Percentiles rank a stretch among this genome's conserved stretches.
Conservation (phyloP, 1,140 invertebrate genomes). For the Hormaphis cornu region DNA sequence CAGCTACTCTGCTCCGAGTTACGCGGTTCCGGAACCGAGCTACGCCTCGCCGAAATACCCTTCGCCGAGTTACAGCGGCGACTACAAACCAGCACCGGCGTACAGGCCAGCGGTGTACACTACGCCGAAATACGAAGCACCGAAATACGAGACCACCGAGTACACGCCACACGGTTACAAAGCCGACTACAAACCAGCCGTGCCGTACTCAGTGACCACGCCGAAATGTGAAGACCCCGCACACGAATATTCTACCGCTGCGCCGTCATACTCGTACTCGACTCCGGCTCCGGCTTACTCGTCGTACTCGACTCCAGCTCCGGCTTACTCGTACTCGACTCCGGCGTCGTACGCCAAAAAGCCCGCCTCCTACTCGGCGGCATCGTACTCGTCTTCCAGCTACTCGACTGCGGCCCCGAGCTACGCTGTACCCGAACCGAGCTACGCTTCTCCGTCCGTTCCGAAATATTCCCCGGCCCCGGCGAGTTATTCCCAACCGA, state of each 20-base stretch:
- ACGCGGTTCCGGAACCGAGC: slow-evolving; percentile 1
- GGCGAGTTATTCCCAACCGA: slow-evolving; percentile 1
- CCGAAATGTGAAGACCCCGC: slow-evolving; percentile 11
- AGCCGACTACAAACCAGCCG: slow-evolving; percentile 5
- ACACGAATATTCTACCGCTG: slow-evolving; percentile 3
- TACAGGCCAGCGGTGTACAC: slow-evolving; percentile 8
- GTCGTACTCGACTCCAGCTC: not conserved
- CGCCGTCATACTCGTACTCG: not conserved
- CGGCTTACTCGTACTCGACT: not conserved
- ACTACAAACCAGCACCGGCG: not conserved
- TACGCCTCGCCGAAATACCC: not conserved
- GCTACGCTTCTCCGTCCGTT: not conserved
- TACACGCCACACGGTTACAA: slow-evolving; percentile 15
- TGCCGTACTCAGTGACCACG: slow-evolving; percentile 9
- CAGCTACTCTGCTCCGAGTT: not conserved
- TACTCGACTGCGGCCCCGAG: slow-evolving; percentile 8
- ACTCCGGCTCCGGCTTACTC: not conserved
- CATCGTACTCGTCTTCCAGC: not conserved
- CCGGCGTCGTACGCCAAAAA: not conserved
- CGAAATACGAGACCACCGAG: not conserved
- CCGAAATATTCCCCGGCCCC: not conserved
- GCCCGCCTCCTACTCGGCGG: not conserved
- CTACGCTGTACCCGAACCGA: not conserved
- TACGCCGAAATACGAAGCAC: slow-evolving; percentile 3
- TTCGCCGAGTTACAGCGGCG: not conserved